Base-by-base conservation (phyloP, 2,888 invertebrate species). In the Tricholauxania praeusta region DNA sequence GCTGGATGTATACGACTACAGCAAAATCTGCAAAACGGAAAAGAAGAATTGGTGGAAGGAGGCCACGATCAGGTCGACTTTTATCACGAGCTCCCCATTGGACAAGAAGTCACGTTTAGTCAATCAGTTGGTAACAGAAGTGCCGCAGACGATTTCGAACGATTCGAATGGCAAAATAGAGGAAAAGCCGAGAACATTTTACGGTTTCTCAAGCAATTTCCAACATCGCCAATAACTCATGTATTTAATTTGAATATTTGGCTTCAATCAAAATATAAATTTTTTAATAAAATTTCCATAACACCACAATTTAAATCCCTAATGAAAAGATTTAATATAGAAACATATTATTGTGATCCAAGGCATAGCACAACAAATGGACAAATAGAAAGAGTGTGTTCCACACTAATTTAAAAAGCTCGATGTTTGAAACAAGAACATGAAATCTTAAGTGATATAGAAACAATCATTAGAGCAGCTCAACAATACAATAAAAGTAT, bases 31-130 rank as follows among this genome's bases (percentile, higher is more conserved):
- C 12, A 17, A 17, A 3, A 3, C 48, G 51, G 57, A 55, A 0
- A 75, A 72, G 48, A 72, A 66, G 14, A 71, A 72, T 1, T 75
- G 75, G 72, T 75, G 75, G 75, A 71, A 75, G 64, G 75, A 75
- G 32, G 75, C 75, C 1, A 64, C 72, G 12, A 19, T 73, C 3
- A 57, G 75, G 1, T 70, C 72, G 1, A 74, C 74, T 19, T 74
- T 74, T 22, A 32, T 74, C 1, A 59, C 55, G 17, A 47, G 6
- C 15, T 15, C 14, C 1, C 74, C 63, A 7, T 47, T 59, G 10
- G 69, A 74, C 47, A 71, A 64, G 57, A 72, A 72, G 1, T 7
- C 68, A 14, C 53, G 53, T 8, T 7, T 62, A 3, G 39, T 72
- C 12, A 47, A 49, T 7, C 52, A 49, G 49, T 0, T 69, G n/a